phyloP scores from a whole-genome alignment of 30 jellyfish, hydroid and myxozoan genomes.

The Aurelia aurita complex sp. Pacific region DNA sequence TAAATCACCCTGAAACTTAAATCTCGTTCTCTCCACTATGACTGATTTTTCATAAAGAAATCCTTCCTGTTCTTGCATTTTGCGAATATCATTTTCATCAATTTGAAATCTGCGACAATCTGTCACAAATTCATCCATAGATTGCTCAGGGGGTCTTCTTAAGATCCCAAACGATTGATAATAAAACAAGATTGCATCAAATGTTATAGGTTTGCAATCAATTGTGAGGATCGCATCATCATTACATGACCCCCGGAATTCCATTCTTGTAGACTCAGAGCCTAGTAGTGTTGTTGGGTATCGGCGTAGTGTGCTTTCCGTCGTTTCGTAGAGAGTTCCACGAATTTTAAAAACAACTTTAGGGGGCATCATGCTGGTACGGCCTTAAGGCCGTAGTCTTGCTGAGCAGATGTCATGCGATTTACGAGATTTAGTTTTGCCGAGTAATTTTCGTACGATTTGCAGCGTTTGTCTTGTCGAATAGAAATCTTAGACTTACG shows the following conservation, averaged over 20 bases:
- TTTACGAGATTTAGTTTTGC: too few species aligned
- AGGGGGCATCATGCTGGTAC: constrained; percentile 2
- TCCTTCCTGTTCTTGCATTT: constrained; percentile 81
- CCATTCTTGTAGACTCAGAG: constrained; percentile 39
- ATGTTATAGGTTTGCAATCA: constrained; percentile 66
- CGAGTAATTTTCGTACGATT: too few species aligned
- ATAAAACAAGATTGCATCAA: constrained; percentile 89
- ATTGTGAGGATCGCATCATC: constrained; percentile 26
- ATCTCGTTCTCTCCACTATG: background rate
- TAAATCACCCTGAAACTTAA: background rate
- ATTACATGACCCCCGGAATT: background rate
- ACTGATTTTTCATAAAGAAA: constrained; percentile 19
- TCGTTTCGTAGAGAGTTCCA: constrained; percentile 84
- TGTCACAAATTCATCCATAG: constrained; percentile 73
- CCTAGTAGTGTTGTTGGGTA: constrained; percentile 91
- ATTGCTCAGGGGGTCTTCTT: constrained; percentile 74
- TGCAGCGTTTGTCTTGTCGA: too few species aligned
- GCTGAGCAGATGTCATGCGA: too few species aligned
- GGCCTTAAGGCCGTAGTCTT: too few species aligned
- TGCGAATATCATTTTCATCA: constrained; percentile 46
- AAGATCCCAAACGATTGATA: constrained; percentile 93
- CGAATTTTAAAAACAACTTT: constrained; percentile 71
- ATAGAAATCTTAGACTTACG: too few species aligned
- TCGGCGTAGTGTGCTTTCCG: constrained; percentile 77
- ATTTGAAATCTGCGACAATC: constrained; percentile 81